These are phyloP conservation scores for Proterorhinus semilunaris DNA, from an alignment of 2,113 vertebrate species.

Conservation along the genomic window DNA sequence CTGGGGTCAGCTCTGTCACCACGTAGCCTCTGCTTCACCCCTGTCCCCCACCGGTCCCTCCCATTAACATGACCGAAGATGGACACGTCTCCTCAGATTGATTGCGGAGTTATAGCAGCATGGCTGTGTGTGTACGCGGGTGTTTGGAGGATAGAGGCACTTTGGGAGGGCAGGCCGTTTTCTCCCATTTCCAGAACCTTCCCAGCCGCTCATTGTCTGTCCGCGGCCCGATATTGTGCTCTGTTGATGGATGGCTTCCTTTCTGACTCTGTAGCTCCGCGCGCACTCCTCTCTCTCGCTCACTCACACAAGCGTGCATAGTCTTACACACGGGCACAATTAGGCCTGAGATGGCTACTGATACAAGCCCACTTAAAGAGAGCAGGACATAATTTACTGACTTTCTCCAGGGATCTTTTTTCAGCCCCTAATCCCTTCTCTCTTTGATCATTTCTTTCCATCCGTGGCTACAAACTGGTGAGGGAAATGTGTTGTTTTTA, in stretches of 20 bases:
- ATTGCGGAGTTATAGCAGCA: conserved; percentile 97
- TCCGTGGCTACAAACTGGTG: conserved; percentile 47
- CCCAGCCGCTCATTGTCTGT: conserved; percentile 70
- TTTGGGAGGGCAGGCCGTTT: conserved; percentile 83
- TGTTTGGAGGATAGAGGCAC: conserved; percentile 83
- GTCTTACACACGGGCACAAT: conserved; percentile 58
- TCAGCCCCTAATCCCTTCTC: conserved; percentile 49
- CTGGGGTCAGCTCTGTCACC: conserved; percentile 88
- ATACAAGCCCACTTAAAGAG: conserved; percentile 69
- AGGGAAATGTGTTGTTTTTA: conserved; percentile 7
- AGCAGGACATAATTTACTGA: conserved; percentile 73
- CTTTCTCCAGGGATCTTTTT: conserved; percentile 60
- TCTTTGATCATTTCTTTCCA: conserved; percentile 57
- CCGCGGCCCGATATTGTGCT: conserved; percentile 71
- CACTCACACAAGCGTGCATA: conserved; percentile 36
- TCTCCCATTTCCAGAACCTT: conserved; percentile 70
- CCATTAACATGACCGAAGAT: conserved; percentile 98
- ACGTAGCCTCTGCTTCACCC: conserved; percentile 93
- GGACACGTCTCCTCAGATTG: conserved; percentile 99
- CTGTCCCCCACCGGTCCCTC: conserved; percentile 80
- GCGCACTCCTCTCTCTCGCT: conserved; percentile 34
- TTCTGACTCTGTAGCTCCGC: conserved; percentile 57
- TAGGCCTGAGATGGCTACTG: conserved; percentile 68
- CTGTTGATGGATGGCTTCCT: conserved; percentile 76
- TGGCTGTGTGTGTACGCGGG: conserved; percentile 84